Conservation (phyloP, 2,797 vertebrate genomes). For the Merluccius polli region DNA sequence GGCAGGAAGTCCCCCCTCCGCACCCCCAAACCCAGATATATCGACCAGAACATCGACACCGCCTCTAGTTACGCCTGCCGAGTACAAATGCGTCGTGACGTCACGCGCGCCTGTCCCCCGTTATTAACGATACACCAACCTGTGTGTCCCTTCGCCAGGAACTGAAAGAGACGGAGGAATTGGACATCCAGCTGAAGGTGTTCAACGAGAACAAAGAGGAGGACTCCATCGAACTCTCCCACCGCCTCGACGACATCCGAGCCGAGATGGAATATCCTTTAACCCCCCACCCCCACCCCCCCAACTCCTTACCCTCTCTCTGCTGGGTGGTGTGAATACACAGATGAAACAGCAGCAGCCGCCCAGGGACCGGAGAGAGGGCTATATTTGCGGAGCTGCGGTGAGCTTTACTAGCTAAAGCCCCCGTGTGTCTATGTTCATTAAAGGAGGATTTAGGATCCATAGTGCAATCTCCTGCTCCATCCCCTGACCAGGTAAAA, state of each 20-base stretch:
- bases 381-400: conserved; percentile 21
- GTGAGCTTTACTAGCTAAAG: conserved; percentile 54
- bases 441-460: conserved; percentile 68
- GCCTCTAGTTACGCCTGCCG: too few species aligned
- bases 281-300: conserved; percentile 27
- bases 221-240: conserved; percentile 91
- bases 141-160: conserved; percentile 67
- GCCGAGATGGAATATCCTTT: conserved; percentile 99
- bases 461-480: conserved; percentile 53
- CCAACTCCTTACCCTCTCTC: too few species aligned
- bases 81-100: too few species aligned
- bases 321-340: not conserved
- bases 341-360: not conserved
- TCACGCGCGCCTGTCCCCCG: not conserved
- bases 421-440: conserved; percentile 54
- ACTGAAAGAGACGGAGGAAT: conserved; percentile 95
- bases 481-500: conserved; percentile 44
- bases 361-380: not conserved
- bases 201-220: conserved; percentile 99
- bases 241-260: conserved; percentile 92
- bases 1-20: not conserved
- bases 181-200: conserved; percentile 97
- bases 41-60: not conserved
- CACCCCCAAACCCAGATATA: not conserved
- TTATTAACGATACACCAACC: too few species aligned